Conservation (phyloP, 2,113 vertebrate species). For the Anolis sagrei region DNA sequence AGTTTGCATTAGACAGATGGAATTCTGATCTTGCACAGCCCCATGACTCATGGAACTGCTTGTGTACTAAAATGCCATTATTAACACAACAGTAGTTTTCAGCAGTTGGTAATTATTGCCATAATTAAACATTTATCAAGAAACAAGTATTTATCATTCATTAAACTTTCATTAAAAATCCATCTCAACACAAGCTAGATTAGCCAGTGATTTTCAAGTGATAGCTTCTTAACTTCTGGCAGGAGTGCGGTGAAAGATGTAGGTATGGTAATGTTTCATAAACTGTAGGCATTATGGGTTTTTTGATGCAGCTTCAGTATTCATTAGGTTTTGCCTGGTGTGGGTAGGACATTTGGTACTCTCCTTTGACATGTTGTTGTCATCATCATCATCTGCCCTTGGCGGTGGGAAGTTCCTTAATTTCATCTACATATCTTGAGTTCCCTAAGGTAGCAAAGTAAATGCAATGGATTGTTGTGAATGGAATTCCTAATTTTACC, state of each 20-base stretch:
- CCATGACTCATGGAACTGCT: constrained; percentile 80
- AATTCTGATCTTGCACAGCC: constrained; percentile 81
- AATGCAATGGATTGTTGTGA: constrained; percentile 44
- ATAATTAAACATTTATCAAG: constrained; percentile 91
- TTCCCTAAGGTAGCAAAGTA: constrained; percentile 48
- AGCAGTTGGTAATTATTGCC: constrained; percentile 90
- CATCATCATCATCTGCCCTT: constrained; percentile 54
- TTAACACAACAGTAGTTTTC: constrained; percentile 90
- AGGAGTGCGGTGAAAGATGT: constrained; percentile 56
- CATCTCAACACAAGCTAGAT: constrained; percentile 80
- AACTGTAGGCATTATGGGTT: constrained; percentile 48
- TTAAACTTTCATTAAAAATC: constrained; percentile 89
- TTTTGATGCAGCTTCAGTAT: constrained; percentile 48
- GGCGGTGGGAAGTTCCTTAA: constrained; percentile 45
- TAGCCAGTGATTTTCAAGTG: constrained; percentile 80
- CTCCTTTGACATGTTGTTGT: constrained; percentile 48
- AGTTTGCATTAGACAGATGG: constrained; percentile 82
- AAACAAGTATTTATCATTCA: constrained; percentile 88
- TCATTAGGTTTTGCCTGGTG: constrained; percentile 32
- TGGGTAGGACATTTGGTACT: constrained; percentile 37
- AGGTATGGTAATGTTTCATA: constrained; percentile 49
- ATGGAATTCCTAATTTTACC: constrained; percentile 39
- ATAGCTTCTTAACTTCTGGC: constrained; percentile 78
- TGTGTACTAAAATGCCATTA: constrained; percentile 86
- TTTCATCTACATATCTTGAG: constrained; percentile 54